These are phyloP conservation scores for Cyrtorhinus lividipennis DNA, from an alignment of 1,140 invertebrate genomes.

Conservation along the genomic window DNA sequence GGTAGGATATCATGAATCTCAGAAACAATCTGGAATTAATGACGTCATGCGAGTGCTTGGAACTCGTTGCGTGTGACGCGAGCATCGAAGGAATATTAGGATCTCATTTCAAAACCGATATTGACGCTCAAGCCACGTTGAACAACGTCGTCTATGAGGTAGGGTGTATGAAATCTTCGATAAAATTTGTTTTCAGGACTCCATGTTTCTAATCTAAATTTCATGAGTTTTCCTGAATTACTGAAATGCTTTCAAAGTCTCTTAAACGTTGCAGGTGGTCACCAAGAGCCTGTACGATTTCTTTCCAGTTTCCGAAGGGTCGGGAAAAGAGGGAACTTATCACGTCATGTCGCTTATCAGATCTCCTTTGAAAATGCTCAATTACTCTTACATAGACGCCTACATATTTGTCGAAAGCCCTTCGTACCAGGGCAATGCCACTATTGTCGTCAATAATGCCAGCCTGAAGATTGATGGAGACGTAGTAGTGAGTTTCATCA, in stretches of 20 bases:
- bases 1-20: conserved; percentile 14
- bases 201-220: too few relatives aligned
- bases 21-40: conserved; percentile 15
- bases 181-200: too few relatives aligned
- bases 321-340: background rate
- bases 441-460: background rate
- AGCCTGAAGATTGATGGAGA: background rate
- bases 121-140: background rate
- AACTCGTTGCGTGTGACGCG: conserved; percentile 10
- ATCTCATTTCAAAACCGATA: conserved; percentile 11
- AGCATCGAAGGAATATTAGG: conserved; percentile 5
- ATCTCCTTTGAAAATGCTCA: background rate
- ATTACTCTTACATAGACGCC: background rate
- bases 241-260: too few relatives aligned
- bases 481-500: background rate
- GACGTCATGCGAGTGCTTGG: conserved; percentile 12
- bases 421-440: background rate
- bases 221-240: too few relatives aligned
- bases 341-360: background rate
- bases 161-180: too few relatives aligned
- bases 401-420: background rate
- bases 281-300: background rate
- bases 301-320: background rate
- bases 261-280: background rate
- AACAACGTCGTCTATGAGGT: background rate